Base-by-base conservation (phyloP, 2,888 invertebrate species). In the Drosophila anomelani region DNA sequence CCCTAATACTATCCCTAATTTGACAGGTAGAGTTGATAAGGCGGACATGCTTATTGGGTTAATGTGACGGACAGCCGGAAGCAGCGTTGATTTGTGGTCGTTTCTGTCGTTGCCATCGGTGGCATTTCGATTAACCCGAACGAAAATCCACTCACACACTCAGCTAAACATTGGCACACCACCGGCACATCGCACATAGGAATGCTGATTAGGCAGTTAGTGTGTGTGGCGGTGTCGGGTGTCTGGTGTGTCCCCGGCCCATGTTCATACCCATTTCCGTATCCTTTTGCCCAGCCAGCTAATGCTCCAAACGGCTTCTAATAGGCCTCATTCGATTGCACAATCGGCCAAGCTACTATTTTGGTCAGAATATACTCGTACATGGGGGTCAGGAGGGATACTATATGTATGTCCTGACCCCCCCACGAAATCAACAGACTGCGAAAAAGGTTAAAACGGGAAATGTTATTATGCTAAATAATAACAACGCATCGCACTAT, bases 401-500 rank as follows among this genome's bases (percentile, higher is more conserved):
- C 26, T 4, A 26, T 26, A 26, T 26, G 4, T 26, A 26, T 5
- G 4, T 26, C 5, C 26, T 23, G 23, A 23, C 23, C 23, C n/a
- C 39, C 39, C 55, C 17, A 32, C 29, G 29, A 29, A 41, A 29
- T 26, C 43, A 56, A 29, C 56, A 43, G 51, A 53, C 51, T 53
- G 51, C 51, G 51, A 53, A 53, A 51, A 53, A 23, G 39, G 49
- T 58, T 55, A 44, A 44, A 23, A 41, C 53, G 44, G 39, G 44
- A 79, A 84, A 85, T 81, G 76, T 77, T 85, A 85, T 85, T 87
- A 86, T 87, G 86, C 85, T 82, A 84, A 86, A 85, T 85, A 88
- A 86, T 85, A 88, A 86, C 85, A 86, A 82, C 82, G 84, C 87
- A 86, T 68, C 84, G 88, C 85, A 85, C 83, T 89, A 86, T 90